Evolutionary conservation across 23 tunicate genomes (phyloP).

Genomic region (Diplosoma virens): DNA sequence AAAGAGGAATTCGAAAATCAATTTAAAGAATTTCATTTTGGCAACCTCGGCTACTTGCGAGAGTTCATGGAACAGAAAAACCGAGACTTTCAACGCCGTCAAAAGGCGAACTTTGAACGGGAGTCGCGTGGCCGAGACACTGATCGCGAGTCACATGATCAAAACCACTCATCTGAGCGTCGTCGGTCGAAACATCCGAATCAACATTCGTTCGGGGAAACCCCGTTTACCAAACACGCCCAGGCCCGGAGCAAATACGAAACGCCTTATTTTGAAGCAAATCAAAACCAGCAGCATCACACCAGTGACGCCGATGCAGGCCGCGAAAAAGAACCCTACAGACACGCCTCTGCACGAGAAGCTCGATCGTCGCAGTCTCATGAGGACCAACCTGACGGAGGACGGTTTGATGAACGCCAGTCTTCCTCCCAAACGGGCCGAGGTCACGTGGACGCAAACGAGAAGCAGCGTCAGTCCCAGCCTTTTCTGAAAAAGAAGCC

Average conservation of each 20-base stretch:
- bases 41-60: background rate
- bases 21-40: background rate
- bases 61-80: conserved; percentile 1
- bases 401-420: no score
- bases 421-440: no score
- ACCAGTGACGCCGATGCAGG: no score
- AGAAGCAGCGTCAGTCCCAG: background rate
- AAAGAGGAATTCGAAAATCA: conserved; percentile 34
- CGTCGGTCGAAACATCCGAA: background rate
- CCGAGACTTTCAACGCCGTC: background rate
- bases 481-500: conserved; percentile 1
- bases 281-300: no score
- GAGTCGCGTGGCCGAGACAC: background rate
- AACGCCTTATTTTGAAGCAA: no score
- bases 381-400: no score
- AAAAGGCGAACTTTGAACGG: background rate
- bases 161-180: background rate
- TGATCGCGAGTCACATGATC: background rate
- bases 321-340: no score
- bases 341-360: no score
- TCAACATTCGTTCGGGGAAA: no score
- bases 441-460: background rate
- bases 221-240: no score
- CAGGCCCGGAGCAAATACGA: no score
- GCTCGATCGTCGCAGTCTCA: no score